These are phyloP conservation scores for Daboia siamensis DNA, from an alignment of 2,113 vertebrate species.

Conservation along the genomic window DNA sequence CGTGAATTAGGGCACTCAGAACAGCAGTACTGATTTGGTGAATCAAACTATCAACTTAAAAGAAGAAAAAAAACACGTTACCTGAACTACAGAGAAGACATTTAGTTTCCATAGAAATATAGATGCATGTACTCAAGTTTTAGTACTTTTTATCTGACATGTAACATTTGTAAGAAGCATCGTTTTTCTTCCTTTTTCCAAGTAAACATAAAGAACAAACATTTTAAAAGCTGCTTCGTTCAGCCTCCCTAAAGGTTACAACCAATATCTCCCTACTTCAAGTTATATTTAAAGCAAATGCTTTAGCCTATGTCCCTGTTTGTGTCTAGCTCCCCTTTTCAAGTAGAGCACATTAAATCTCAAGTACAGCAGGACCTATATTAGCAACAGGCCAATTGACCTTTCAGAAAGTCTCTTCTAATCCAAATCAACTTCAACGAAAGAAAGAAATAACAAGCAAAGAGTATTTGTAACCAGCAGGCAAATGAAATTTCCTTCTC, in stretches of 20 bases:
- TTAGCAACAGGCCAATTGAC: conserved; percentile 44
- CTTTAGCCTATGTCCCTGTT: conserved; percentile 46
- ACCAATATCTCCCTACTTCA: conserved; percentile 49
- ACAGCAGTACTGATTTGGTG: neutral
- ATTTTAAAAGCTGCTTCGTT: neutral
- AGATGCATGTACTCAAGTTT: neutral
- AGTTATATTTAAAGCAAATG: conserved; percentile 53
- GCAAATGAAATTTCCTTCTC: conserved; percentile 38
- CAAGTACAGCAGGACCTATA: conserved; percentile 22
- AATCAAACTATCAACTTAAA: neutral
- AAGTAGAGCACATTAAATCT: conserved; percentile 43
- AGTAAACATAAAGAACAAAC: conserved; percentile 3
- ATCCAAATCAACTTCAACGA: conserved; percentile 53
- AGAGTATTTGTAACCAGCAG: conserved; percentile 18
- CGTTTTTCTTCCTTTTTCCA: neutral
- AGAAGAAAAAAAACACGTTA: neutral
- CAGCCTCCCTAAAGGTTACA: conserved; percentile 25
- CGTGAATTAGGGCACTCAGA: neutral
- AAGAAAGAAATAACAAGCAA: conserved; percentile 46
- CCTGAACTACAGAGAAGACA: neutral
- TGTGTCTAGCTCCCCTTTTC: conserved; percentile 50
- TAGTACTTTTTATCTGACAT: neutral
- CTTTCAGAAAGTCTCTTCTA: conserved; percentile 56
- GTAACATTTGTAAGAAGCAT: neutral
- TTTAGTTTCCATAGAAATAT: conserved; percentile 21